Percentiles rank a stretch among this genome's conserved stretches.
phyloP scores from a whole-genome alignment of 1,140 invertebrate species.

The Ladona fulva region DNA sequence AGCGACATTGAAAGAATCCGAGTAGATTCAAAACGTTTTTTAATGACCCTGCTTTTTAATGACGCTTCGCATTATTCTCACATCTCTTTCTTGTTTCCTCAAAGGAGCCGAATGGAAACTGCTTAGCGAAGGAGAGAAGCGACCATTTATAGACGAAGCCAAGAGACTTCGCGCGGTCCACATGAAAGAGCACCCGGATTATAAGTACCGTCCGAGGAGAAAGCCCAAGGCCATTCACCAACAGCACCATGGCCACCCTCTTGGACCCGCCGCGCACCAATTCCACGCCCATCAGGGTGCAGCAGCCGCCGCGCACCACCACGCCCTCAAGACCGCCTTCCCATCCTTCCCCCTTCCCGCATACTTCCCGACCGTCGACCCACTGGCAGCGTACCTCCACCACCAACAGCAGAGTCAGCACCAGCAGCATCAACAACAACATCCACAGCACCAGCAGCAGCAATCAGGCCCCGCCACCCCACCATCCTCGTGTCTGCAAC shows the following conservation, averaged over 20 bases:
- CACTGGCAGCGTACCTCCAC: slow-evolving; percentile 39
- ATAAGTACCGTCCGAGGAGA: slow-evolving; percentile 77
- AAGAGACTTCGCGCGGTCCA: slow-evolving; percentile 81
- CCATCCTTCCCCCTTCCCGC: slow-evolving; percentile 37
- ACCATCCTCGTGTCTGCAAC: background rate
- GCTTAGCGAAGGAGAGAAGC: slow-evolving; percentile 78
- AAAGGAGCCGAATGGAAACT: slow-evolving; percentile 81
- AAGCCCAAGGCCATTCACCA: slow-evolving; percentile 77
- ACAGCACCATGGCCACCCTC: slow-evolving; percentile 39
- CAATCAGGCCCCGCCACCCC: background rate
- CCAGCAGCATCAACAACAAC: slow-evolving; percentile 23
- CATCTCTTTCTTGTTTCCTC: slow-evolving; percentile 25
- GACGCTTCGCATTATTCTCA: slow-evolving; percentile 41
- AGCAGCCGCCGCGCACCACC: background rate
- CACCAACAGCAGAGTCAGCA: slow-evolving; percentile 33
- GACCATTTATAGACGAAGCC: slow-evolving; percentile 95
- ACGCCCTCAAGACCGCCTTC: slow-evolving; percentile 7
- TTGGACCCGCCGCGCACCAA: slow-evolving; percentile 20
- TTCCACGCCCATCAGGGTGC: background rate
- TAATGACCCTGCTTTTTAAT: background rate
- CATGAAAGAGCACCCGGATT: slow-evolving; percentile 89
- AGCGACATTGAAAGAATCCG: no score
- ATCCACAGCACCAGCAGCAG: background rate
- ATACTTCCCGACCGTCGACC: slow-evolving; percentile 30
- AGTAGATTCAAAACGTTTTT: no score